Percentiles rank a stretch among this genome's conserved stretches.
phyloP scores from a whole-genome alignment of 2,797 vertebrate species.

The Lithobates pipiens region DNA sequence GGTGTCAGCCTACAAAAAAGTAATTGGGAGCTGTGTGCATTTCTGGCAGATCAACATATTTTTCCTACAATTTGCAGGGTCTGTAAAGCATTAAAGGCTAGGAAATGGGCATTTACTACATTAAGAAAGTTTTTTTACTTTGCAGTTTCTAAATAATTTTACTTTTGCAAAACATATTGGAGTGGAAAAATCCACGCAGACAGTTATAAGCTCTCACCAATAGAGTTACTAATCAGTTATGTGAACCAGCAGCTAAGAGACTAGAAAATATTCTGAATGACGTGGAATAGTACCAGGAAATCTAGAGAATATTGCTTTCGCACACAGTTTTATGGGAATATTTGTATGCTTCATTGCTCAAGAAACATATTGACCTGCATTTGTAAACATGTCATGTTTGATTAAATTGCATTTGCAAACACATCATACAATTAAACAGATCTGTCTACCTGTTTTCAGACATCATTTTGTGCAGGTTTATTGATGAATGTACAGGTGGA shows the following conservation, averaged over 20 bases:
- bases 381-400: not conserved
- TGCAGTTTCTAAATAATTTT: not conserved
- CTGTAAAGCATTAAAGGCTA: too few species aligned
- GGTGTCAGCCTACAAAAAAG: not conserved
- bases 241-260: not conserved
- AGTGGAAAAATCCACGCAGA: not conserved
- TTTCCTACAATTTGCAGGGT: too few species aligned
- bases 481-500: not conserved
- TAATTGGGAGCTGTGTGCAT: too few species aligned
- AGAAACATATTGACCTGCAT: not conserved
- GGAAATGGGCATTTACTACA: not conserved
- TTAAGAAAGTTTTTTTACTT: not conserved
- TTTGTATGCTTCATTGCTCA: not conserved
- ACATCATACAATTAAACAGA: not conserved
- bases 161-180: not conserved
- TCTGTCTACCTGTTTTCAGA: not conserved
- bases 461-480: too few species aligned
- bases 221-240: not conserved
- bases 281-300: not conserved
- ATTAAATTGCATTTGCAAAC: too few species aligned
- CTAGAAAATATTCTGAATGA: not conserved
- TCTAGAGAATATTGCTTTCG: not conserved
- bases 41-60: too few species aligned
- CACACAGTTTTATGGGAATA: not conserved
- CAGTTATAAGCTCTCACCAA: not conserved